Percentiles rank a stretch among this genome's conserved stretches.
Conservation (phyloP, 2,888 invertebrate species). For the Diploptera punctata region DNA sequence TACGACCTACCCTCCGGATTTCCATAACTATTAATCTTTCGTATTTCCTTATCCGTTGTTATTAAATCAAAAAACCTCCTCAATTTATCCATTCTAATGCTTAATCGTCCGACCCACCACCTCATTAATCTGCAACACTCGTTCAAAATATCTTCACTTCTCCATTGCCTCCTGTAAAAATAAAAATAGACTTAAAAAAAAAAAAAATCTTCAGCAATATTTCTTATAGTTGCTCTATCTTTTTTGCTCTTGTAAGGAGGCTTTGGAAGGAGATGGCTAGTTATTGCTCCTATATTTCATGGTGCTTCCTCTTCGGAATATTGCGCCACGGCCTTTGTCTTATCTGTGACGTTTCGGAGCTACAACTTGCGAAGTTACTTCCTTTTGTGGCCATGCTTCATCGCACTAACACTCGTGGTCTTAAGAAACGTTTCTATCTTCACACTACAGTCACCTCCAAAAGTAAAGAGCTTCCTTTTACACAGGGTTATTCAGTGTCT, state of each 20-base stretch:
- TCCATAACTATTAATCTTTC: no score
- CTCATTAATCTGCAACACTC: constrained; percentile 2
- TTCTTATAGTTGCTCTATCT: constrained; percentile 6
- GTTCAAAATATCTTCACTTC: neutral
- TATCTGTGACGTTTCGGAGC: constrained; percentile 26
- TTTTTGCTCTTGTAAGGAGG: neutral
- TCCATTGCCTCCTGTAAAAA: constrained; percentile 15
- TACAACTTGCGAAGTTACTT: constrained; percentile 21
- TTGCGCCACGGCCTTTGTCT: constrained; percentile 25
- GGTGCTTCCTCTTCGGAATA: constrained; percentile 27
- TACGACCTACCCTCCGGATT: no score
- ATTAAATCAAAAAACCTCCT: neutral
- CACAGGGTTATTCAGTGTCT: no score
- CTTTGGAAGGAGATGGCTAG: neutral
- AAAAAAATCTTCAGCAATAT: no score
- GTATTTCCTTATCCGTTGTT: no score
- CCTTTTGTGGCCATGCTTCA: neutral
- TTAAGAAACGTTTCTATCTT: no score
- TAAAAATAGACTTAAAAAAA: no score
- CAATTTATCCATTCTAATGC: neutral
- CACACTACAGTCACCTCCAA: no score
- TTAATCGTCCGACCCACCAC: neutral
- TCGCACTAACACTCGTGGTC: no score
- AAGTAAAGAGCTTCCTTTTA: no score
- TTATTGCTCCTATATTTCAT: constrained; percentile 38